Evolutionary conservation across 2,888 invertebrate species (phyloP).

Genomic region (Diachrysia chrysitis): DNA sequence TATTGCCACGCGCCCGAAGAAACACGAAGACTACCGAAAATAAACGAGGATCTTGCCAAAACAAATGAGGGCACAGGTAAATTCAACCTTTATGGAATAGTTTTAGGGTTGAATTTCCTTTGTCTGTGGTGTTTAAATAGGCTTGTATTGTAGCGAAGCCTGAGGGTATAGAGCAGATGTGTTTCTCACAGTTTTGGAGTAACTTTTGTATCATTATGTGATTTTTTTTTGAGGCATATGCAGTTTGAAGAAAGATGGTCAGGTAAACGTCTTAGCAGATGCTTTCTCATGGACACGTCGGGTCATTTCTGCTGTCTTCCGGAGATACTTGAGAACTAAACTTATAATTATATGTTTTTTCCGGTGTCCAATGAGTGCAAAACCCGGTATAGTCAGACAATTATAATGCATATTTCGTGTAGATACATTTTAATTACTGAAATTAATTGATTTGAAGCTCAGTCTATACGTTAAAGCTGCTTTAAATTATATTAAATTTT

Average conservation of each 20-base stretch:
- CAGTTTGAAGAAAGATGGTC: conserved; percentile 70
- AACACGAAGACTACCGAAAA: conserved; percentile 71
- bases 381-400: conserved; percentile 5
- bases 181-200: conserved; percentile 81
- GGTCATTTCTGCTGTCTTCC: conserved; percentile 68
- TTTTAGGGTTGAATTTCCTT: conserved; percentile 50
- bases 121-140: conserved; percentile 37
- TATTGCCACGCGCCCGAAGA: conserved; percentile 77
- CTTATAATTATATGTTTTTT: conserved; percentile 35
- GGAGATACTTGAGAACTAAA: conserved; percentile 41
- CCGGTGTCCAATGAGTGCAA: conserved; percentile 26
- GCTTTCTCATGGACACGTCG: conserved; percentile 65
- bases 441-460: background rate
- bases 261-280: conserved; percentile 81
- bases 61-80: conserved; percentile 48
- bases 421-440: background rate
- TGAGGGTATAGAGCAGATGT: conserved; percentile 80
- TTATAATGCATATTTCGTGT: conserved; percentile 14
- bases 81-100: conserved; percentile 17
- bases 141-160: conserved; percentile 53
- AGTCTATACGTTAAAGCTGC: background rate
- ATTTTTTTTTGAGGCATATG: conserved; percentile 85
- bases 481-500: background rate
- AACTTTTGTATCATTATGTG: conserved; percentile 82
- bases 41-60: conserved; percentile 73